Conservation (phyloP, 2,888 invertebrate genomes). For the Aromia moschata region DNA sequence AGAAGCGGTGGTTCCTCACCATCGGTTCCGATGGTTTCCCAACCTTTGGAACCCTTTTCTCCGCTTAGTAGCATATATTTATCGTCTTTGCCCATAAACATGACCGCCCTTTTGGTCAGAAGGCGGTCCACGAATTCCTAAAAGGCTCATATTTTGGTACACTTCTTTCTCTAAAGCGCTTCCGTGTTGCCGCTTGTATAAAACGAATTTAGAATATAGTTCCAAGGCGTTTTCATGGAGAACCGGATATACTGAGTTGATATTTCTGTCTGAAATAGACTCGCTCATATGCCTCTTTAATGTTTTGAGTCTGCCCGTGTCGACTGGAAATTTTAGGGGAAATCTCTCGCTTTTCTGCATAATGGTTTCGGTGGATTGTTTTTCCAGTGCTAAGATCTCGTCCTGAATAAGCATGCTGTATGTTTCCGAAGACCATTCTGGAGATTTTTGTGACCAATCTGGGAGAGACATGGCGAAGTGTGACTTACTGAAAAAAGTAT, state of each 20-base stretch:
- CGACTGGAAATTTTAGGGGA: slow-evolving; percentile 61
- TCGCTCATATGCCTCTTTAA: slow-evolving; percentile 39
- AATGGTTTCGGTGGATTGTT: slow-evolving; percentile 17
- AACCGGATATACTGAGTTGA: slow-evolving; percentile 73
- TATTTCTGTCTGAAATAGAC: slow-evolving; percentile 58
- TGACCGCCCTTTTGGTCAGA: slow-evolving; percentile 65
- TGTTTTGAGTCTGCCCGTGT: slow-evolving; percentile 53
- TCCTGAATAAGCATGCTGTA: not conserved
- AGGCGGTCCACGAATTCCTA: slow-evolving; percentile 66
- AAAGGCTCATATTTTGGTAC: slow-evolving; percentile 60
- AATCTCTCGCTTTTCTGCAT: slow-evolving; percentile 55
- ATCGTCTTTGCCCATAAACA: slow-evolving; percentile 58
- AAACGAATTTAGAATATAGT: slow-evolving; percentile 72
- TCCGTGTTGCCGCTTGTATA: slow-evolving; percentile 66
- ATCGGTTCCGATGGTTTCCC: slow-evolving; percentile 66
- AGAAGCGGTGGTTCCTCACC: slow-evolving; percentile 63
- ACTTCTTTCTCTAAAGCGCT: slow-evolving; percentile 45
- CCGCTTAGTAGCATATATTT: slow-evolving; percentile 54
- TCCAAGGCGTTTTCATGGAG: slow-evolving; percentile 73
- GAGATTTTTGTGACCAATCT: slow-evolving; percentile 1
- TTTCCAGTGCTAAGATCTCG: not conserved
- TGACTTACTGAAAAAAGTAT: too few species aligned
- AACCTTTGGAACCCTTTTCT: slow-evolving; percentile 63
- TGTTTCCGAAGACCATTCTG: not conserved
- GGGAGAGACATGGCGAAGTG: not conserved